Base-by-base conservation (phyloP, 2,888 invertebrate genomes). In the Eulithis prunata region DNA sequence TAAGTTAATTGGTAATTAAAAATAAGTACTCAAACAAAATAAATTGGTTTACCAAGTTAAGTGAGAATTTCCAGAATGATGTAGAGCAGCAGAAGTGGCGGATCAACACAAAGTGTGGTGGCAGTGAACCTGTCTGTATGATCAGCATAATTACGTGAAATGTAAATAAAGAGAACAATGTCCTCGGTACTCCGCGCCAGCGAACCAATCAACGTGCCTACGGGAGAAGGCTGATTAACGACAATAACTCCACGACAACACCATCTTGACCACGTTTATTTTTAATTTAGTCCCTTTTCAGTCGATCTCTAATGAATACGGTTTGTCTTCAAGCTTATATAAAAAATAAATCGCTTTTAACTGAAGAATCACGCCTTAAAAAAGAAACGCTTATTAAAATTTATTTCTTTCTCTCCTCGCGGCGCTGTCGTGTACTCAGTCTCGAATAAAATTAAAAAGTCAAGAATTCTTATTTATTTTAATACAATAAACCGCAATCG, bases 401-500 rank as follows among this genome's bases (percentile, higher is more conserved):
- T 93, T 93, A 93, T 93, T 92, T 92, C 92, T 91, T 89, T 91
- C 91, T 91, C 90, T 89, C 83, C 83, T 85, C 90, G 88, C 88
- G 86, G 88, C 88, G 82, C 88, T 88, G 93, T 91, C 91, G 89
- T 92, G 93, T 92, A 91, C 91, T 87, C 85, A 83, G 90, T 78
- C 85, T 85, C 86, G 87, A 92, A 93, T 90, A 93, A 93, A 93
- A 93, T 93, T 92, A 92, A 93, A 93, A 92, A 92, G 91, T 91
- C 91, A 87, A 90, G 91, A 91, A 92, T 91, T 93, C 92, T 92
- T 93, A 91, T 93, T 93, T 93, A 93, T 93, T 92, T 93, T 93
- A 92, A 93, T 93, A 93, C 92, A 93, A 93, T 93, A 93, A 92
- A 93, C 92, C 90, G 92, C 93, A 92, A 93, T 91, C 93, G 91